phyloP scores from a whole-genome alignment of 2,888 invertebrate genomes.

The Polyommatus icarus region DNA sequence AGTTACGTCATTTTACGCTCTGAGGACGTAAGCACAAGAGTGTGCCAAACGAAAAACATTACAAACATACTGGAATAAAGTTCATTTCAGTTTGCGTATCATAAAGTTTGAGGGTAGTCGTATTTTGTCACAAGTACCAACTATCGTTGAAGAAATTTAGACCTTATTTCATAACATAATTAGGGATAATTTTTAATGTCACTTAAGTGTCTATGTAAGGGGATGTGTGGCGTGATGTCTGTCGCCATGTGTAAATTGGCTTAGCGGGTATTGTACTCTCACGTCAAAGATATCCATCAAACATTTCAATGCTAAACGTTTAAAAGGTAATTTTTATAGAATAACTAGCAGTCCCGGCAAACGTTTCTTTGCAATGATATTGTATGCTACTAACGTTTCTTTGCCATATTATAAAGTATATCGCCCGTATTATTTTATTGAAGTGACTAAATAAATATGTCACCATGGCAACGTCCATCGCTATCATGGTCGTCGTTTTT shows the following conservation, averaged over 20 bases:
- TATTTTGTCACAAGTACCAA: neutral
- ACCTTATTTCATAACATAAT: neutral
- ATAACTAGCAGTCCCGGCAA: too few species aligned
- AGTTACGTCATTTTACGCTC: neutral
- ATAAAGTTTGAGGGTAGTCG: neutral
- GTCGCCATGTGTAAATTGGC: slow-evolving; percentile 18
- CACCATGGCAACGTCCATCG: too few species aligned
- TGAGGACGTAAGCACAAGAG: neutral
- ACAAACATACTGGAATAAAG: neutral
- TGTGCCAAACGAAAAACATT: neutral
- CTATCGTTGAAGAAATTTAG: slow-evolving; percentile 20
- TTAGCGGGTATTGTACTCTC: slow-evolving; percentile 27
- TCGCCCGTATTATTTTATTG: too few species aligned
- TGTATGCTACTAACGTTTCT: too few species aligned
- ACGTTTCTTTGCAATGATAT: too few species aligned
- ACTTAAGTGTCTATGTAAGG: neutral
- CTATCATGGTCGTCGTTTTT: too few species aligned
- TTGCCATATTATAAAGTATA: too few species aligned
- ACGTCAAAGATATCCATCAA: neutral
- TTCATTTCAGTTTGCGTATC: neutral
- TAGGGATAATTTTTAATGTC: neutral
- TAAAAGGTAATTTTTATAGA: neutral
- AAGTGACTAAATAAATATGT: too few species aligned
- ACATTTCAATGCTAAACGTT: neutral
- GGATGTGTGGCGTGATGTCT: slow-evolving; percentile 18